Percentiles rank a stretch among this genome's conserved stretches.
Evolutionary conservation across 2,113 vertebrate genomes (phyloP).

Genomic region (Thymallus thymallus): DNA sequence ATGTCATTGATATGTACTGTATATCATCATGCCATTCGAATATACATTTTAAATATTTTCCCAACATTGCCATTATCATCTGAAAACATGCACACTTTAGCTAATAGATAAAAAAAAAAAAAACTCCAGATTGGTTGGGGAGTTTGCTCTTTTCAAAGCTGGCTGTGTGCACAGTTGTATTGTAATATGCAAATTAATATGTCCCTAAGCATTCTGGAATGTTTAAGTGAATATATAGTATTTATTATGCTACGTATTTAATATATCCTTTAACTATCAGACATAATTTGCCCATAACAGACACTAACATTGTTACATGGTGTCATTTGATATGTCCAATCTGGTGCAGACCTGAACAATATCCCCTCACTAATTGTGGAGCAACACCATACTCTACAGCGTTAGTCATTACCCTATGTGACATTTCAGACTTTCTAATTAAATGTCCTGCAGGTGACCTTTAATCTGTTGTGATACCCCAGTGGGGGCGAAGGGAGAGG

Average conservation of each 20-base stretch:
- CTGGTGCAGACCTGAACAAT: conserved; percentile 10
- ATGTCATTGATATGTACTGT: neutral
- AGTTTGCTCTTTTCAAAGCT: neutral
- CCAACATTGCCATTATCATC: neutral
- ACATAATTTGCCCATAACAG: conserved; percentile 7
- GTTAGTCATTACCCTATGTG: conserved; percentile 14
- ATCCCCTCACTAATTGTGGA: conserved; percentile 35
- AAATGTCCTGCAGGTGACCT: conserved; percentile 41
- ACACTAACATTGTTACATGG: neutral
- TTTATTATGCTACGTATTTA: neutral
- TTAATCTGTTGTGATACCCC: conserved; percentile 24
- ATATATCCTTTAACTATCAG: conserved; percentile 23
- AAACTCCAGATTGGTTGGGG: neutral
- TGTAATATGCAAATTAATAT: neutral
- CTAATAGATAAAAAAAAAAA: neutral
- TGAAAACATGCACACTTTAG: conserved; percentile 1
- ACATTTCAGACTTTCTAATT: conserved; percentile 38
- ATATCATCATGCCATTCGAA: neutral
- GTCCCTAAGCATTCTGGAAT: neutral
- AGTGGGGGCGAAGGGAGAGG: neutral
- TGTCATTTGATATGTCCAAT: conserved; percentile 23
- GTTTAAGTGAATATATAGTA: neutral
- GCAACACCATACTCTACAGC: conserved; percentile 15
- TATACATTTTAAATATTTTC: neutral
- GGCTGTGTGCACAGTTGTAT: neutral